Evolutionary conservation across 2,113 vertebrate genomes (phyloP), one percentile per base, ranked within the genome.

Genomic region (Galeopterus variegatus): DNA sequence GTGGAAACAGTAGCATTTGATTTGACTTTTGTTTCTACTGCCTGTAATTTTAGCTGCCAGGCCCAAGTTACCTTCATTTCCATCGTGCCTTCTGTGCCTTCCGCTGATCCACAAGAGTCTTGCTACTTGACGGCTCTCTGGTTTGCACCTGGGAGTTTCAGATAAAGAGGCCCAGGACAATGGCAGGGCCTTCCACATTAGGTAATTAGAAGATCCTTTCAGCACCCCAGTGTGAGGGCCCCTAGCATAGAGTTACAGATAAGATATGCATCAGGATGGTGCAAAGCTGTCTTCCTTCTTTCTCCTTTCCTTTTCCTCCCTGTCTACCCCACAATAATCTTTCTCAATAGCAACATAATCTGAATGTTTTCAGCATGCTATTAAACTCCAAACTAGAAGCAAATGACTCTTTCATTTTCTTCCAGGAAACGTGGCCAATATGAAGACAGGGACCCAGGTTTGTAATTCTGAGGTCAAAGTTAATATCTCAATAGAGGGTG

Each of bases 171-270:
- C 31, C 0, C 21, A 76, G 75, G 72, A 95, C 96, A 97, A 96
- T 76, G 93, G 77, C 28, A 75, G 45, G 73, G 85, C 81, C 82
- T 95, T 91, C 84, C 0, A 0, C 48, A 80, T 86, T 60, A 83
- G 52, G 79, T 87, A 97, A 96, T 96, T n/a, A 97, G 87, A 96
- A 88, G 73, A 93, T 90, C 75, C 69, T 93, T 94, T 96, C 93
- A 97, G 75, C 65, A 41, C 75, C 72, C 7, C 21, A 12, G 54
- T 56, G 88, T 70, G 73, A 82, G 77, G 86, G 85, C 77, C 77
- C 80, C 41, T 60, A 52, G 97, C n/a, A 52, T 96, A 93, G 93
- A 97, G 60, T 98, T 97, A 97, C 95, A 84, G n/a, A 33, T 86
- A 41, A 82, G 88, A 80, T 93, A 94, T 8, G 72, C 69, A 19